These are phyloP conservation scores for Listronotus oregonensis DNA, from an alignment of 1,140 invertebrate species.

Conservation along the genomic window DNA sequence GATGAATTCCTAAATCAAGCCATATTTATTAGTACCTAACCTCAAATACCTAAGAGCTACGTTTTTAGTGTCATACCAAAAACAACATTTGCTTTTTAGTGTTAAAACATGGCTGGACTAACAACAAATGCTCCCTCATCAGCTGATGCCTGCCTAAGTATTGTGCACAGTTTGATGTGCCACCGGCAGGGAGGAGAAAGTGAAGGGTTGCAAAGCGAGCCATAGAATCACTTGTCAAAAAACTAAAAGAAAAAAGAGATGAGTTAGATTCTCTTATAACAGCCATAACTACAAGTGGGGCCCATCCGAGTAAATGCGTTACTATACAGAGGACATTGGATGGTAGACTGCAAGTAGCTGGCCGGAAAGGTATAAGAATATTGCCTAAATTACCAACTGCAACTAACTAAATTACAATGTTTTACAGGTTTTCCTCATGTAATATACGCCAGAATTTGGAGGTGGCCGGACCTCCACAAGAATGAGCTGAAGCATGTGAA, in stretches of 20 bases:
- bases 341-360: constrained; percentile 96
- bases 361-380: constrained; percentile 86
- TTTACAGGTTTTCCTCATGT: constrained; percentile 76
- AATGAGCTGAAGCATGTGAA: constrained; percentile 98
- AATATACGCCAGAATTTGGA: constrained; percentile 96
- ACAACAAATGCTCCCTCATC: too few species aligned
- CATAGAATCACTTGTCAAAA: constrained; percentile 96
- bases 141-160: too few species aligned
- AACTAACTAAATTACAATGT: too few species aligned
- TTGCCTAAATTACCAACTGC: too few species aligned
- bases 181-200: constrained; percentile 85
- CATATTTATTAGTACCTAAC: too few species aligned
- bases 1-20: too few species aligned
- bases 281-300: constrained; percentile 95
- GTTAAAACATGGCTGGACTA: too few species aligned
- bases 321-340: constrained; percentile 98
- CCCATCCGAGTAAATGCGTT: constrained; percentile 96
- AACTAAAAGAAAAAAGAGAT: constrained; percentile 94
- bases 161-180: too few species aligned
- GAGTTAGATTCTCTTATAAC: constrained; percentile 96
- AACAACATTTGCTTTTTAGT: too few species aligned
- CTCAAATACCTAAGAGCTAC: too few species aligned
- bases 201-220: constrained; percentile 91
- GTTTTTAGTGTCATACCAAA: too few species aligned
- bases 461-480: constrained; percentile 98